These are phyloP conservation scores for Acrobasis repandana DNA, from an alignment of 2,888 invertebrate genomes.

Conservation along the genomic window DNA sequence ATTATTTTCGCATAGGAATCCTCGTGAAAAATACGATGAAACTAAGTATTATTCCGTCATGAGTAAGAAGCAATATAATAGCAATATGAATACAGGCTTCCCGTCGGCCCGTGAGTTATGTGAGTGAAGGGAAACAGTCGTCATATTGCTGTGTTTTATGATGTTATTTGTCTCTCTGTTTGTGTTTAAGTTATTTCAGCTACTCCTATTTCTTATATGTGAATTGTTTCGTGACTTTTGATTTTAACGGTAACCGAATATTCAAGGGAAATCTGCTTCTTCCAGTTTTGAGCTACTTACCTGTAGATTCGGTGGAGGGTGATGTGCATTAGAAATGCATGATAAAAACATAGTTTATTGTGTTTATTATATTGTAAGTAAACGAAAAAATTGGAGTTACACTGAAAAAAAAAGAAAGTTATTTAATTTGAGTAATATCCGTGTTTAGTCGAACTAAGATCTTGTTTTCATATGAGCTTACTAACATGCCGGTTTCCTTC, in stretches of 20 bases:
- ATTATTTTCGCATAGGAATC: not conserved
- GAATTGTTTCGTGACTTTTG: not conserved
- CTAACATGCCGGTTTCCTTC: not conserved
- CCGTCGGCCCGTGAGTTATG: constrained; percentile 18
- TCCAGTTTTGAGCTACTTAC: not conserved
- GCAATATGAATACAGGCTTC: constrained; percentile 16
- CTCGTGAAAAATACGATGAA: not conserved
- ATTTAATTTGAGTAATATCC: not conserved
- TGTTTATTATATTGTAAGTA: no score
- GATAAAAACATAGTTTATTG: no score
- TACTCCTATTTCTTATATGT: constrained; percentile 9
- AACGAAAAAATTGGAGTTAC: no score
- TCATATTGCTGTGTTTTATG: constrained; percentile 22
- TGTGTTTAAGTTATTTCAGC: constrained; percentile 17
- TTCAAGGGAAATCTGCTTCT: not conserved
- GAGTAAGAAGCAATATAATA: constrained; percentile 8
- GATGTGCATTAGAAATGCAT: no score
- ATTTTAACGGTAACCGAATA: not conserved
- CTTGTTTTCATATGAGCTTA: not conserved
- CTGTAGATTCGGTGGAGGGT: no score
- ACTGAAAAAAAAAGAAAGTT: not conserved
- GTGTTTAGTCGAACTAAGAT: not conserved
- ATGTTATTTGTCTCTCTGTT: constrained; percentile 20
- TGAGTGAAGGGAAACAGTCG: constrained; percentile 17
- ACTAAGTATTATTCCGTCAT: not conserved